Base-by-base conservation (phyloP, 2,888 invertebrate species). In the Neuroscelio doddi region DNA sequence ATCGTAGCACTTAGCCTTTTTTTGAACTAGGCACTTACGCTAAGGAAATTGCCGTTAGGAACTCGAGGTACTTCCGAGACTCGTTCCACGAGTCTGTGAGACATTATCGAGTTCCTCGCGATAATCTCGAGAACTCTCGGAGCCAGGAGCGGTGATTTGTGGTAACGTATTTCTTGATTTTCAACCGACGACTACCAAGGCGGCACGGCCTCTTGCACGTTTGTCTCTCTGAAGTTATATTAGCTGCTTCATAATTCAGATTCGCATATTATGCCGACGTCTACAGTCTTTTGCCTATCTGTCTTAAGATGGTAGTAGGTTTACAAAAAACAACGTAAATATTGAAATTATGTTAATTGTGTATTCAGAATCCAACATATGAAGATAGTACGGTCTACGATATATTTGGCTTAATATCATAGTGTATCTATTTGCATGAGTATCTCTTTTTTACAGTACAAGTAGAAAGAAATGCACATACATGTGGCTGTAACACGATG, bases 11-110 rank as follows among this genome's bases (percentile, higher is more conserved):
- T 53, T 41, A 50, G 38, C 41, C 36, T 62, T 46, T 64, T 61
- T 62, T 50, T 41, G 44, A 49, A 62, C 66, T 57, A 47, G 59
- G 69, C 62, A 69, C 64, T 68, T 71, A 55, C 58, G 61, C 14
- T 61, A 53, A 74, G 80, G 80, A 80, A 80, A 80, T 80, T 79
- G 78, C 76, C 69, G 73, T 64, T 69, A 76, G 74, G 72, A 79
- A 78, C 74, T 74, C 59, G 74, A 69, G 73, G 71, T 69, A 68
- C 75, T 79, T 78, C 79, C 79, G 75, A 71, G 55, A 65, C 72
- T 72, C 64, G 69, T 71, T 70, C 69, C 64, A 65, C 64, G 66
- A 65, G 52, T 65, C 63, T 50, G 53, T 52, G 57, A 56, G 56
- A 71, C 76, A 70, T 77, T 77, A 80, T 79, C 76, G 72, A 76